Evolutionary conservation across 2,888 invertebrate genomes (phyloP).

Genomic region (Drosophila infuscata): DNA sequence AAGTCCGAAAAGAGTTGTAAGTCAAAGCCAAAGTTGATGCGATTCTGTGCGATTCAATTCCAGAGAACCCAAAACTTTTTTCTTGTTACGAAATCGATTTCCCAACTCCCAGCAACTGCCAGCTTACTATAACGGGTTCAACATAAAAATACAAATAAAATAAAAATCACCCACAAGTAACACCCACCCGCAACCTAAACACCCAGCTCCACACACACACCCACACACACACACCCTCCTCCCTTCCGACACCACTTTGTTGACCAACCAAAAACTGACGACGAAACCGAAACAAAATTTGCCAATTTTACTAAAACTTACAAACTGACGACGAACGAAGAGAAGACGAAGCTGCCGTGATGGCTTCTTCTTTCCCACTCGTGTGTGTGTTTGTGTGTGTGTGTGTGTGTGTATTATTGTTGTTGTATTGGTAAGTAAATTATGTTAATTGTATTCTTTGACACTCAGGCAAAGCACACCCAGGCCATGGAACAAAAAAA

Average conservation of each 20-base stretch:
- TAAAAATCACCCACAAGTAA: conserved; percentile 28
- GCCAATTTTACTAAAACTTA: conserved; percentile 74
- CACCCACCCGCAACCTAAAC: conserved; percentile 11
- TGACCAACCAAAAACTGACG: conserved; percentile 27
- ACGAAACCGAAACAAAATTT: conserved; percentile 58
- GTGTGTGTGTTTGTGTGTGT: conserved; percentile 2
- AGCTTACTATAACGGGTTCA: conserved; percentile 36
- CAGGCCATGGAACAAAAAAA: conserved; percentile 12
- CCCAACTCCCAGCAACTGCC: conserved; percentile 29
- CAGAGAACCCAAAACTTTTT: conserved; percentile 19
- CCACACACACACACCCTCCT: background rate
- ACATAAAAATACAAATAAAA: conserved; percentile 13
- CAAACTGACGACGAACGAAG: conserved; percentile 34
- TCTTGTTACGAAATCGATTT: conserved; percentile 60
- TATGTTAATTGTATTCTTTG: conserved; percentile 79
- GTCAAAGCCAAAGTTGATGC: conserved; percentile 4
- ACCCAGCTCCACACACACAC: background rate
- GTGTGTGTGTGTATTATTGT: conserved; percentile 23
- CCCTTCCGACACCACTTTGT: background rate
- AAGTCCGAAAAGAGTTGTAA: conserved; percentile 8
- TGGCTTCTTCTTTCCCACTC: conserved; percentile 6
- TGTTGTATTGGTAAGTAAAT: conserved; percentile 69
- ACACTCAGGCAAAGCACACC: conserved; percentile 49
- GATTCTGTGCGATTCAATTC: conserved; percentile 1
- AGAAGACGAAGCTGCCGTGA: conserved; percentile 11